Conservation (phyloP, 37 sponge, comb jelly and placozoan species). For the Petrosia ficiformis region DNA sequence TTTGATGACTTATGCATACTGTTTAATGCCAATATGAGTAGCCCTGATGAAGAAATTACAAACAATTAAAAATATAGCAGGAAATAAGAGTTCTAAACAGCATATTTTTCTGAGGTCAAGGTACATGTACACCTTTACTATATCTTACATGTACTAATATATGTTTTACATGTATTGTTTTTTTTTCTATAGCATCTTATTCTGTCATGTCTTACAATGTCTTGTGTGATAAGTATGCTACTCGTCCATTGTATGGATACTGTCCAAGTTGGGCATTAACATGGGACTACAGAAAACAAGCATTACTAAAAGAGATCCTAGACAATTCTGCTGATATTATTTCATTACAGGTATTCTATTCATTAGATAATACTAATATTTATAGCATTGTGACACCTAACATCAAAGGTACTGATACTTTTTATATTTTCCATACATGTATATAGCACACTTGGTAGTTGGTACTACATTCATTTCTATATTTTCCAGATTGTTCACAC, state of each 20-base stretch:
- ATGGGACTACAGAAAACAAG: constrained; percentile 88
- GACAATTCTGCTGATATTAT: constrained; percentile 84
- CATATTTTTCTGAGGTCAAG: too few relatives aligned
- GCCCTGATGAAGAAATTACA: background rate
- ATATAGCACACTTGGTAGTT: background rate
- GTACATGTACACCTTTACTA: too few relatives aligned
- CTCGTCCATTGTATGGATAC: constrained; percentile 89
- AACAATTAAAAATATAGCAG: too few relatives aligned
- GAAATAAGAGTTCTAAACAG: too few relatives aligned
- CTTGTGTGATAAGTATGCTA: constrained; percentile 90
- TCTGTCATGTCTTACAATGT: constrained; percentile 92
- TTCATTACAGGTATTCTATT: constrained; percentile 85
- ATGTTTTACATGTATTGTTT: too few relatives aligned
- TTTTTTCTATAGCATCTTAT: constrained; percentile 49
- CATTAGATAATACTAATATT: background rate
- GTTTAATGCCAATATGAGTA: too few relatives aligned
- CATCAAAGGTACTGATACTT: background rate
- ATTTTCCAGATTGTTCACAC: too few relatives aligned
- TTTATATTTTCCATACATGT: background rate
- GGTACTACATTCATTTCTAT: too few relatives aligned
- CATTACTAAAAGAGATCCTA: constrained; percentile 82
- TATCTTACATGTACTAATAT: too few relatives aligned
- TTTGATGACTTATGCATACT: too few relatives aligned
- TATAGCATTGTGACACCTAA: constrained; percentile 19
- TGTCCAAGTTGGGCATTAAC: constrained; percentile 92